Evolutionary conservation across 1,140 invertebrate genomes (phyloP).

Genomic region (Trissolcus basalis): DNA sequence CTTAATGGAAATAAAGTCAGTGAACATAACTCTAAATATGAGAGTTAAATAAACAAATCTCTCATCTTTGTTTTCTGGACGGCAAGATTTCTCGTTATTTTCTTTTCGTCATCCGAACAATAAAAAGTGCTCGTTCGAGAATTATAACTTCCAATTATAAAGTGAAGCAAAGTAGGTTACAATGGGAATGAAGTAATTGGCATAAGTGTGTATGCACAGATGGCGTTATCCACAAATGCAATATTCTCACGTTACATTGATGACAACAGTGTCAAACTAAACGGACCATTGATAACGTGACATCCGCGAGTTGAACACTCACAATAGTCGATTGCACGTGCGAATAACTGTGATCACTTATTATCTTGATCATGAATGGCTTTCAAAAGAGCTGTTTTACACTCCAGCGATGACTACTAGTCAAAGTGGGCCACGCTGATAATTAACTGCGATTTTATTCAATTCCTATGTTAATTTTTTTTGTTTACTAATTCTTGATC

Average conservation of each 20-base stretch:
- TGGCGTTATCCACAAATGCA: slow-evolving; percentile 11
- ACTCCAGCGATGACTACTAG: slow-evolving; percentile 1
- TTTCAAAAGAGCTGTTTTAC: slow-evolving; percentile 35
- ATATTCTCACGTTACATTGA: slow-evolving; percentile 25
- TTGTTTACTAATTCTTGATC: background rate
- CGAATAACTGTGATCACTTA: slow-evolving; percentile 37
- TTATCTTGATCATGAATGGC: slow-evolving; percentile 26
- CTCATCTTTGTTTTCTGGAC: slow-evolving; percentile 19
- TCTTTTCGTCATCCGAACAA: slow-evolving; percentile 33
- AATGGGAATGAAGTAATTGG: slow-evolving; percentile 25
- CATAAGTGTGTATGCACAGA: slow-evolving; percentile 1
- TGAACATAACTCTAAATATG: background rate
- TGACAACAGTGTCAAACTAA: slow-evolving; percentile 31
- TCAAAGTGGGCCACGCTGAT: background rate
- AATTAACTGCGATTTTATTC: background rate
- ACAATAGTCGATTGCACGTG: slow-evolving; percentile 36
- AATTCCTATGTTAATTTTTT: background rate
- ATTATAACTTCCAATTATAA: slow-evolving; percentile 33
- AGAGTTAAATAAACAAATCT: background rate
- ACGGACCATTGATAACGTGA: slow-evolving; percentile 28
- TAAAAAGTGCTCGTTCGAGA: slow-evolving; percentile 19
- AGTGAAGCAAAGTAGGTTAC: slow-evolving; percentile 39
- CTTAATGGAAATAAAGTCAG: too few relatives aligned
- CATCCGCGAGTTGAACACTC: slow-evolving; percentile 1
- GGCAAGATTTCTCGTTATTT: slow-evolving; percentile 24